Evolutionary conservation across 2,113 vertebrate species (phyloP), one percentile per base, ranked within the genome.

Genomic region (Peromyscus maniculatus): DNA sequence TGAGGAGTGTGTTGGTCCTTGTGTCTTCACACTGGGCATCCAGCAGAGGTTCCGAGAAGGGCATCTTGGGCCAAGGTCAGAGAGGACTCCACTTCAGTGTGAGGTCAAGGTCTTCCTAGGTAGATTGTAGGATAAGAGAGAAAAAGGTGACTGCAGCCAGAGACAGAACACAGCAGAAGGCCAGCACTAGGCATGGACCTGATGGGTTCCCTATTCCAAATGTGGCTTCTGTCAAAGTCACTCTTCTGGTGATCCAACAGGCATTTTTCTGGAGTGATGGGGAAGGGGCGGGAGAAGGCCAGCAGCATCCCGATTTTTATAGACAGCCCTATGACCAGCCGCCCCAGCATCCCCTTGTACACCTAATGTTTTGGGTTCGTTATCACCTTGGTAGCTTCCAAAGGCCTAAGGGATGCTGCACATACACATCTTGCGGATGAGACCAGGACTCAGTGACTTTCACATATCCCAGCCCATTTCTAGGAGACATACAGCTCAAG

Each of bases 281-380:
- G 2, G 13, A 16, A 2, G 10, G 21, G 4, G 2, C 22, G 8
- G 9, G 7, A 11, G 64, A 55, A 16, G 19, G 28, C 11, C 21
- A 7, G 67, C 80, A 26, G 59, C 43, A 39, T 43, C 46, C 91
- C 64, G 46, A n/a, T 93, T 39, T 19, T 33, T 39, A 4, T 4
- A 11, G 10, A 13, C 15, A 13, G 33, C 11, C 79, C 83, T 59
- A 9, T 49, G 36, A 46, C 28, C 22, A 33, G 26, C 66, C 0
- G 0, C 31, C 24, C 13, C 49, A 28, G 0, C 26, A 33, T 31
- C 59, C 39, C 19, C 67, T 26, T 72, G 13, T 22, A 7, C 3
- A 1, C 39, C 49, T 55, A 7, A 12, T 0, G 10, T 11, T 43
- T 7, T n/a, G 55, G 24, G 15, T 17, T 55, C 74, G 64, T 46